Conservation (phyloP, 2,797 vertebrate genomes). For the Alauda arvensis region DNA sequence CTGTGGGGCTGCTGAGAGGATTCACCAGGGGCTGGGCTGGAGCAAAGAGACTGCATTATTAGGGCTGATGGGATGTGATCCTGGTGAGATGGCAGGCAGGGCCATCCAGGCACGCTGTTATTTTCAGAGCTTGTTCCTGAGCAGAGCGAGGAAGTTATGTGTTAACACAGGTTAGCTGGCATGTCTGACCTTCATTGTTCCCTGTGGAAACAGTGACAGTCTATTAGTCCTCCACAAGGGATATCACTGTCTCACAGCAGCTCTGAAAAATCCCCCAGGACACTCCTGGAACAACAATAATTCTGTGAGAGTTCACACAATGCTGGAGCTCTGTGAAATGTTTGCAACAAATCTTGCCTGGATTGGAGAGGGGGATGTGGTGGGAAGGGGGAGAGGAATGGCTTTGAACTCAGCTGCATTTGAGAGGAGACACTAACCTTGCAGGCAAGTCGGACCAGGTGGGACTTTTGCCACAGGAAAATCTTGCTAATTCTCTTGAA, state of each 20-base stretch:
- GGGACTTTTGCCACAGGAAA: neutral
- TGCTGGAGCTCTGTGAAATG: slow-evolving; percentile 26
- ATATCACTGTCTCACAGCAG: slow-evolving; percentile 55
- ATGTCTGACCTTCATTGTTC: slow-evolving; percentile 60
- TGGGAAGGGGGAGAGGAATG: neutral
- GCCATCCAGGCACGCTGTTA: neutral
- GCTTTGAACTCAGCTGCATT: neutral
- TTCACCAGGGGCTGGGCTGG: neutral
- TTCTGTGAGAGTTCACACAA: slow-evolving; percentile 43
- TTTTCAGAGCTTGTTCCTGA: slow-evolving; percentile 3
- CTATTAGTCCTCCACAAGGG: slow-evolving; percentile 52
- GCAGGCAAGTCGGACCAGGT: neutral
- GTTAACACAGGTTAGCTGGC: slow-evolving; percentile 50
- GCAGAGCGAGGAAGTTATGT: slow-evolving; percentile 7
- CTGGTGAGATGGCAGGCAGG: neutral
- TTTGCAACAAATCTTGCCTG: slow-evolving; percentile 39
- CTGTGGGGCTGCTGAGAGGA: neutral
- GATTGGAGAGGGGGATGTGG: neutral
- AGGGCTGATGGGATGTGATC: neutral
- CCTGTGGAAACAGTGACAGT: slow-evolving; percentile 52
- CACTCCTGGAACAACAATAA: slow-evolving; percentile 56
- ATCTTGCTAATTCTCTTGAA: neutral
- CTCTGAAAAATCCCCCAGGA: slow-evolving; percentile 54
- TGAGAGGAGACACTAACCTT: slow-evolving; percentile 11
- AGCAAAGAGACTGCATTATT: neutral